Conservation (phyloP, 2,888 invertebrate genomes). For the Caenorhabditis wallacei region DNA sequence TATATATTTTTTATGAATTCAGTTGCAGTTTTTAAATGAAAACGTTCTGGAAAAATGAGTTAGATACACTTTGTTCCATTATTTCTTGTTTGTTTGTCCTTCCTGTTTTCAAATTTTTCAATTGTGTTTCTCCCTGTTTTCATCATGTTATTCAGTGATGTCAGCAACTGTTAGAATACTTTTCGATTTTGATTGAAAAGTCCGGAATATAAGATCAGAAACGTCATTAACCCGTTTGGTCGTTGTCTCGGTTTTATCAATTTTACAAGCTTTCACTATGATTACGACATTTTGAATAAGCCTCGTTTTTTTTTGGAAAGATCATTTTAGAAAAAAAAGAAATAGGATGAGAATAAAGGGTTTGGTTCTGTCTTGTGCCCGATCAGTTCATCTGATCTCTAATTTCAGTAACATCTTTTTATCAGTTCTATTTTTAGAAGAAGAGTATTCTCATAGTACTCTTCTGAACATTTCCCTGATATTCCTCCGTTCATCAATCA, state of each 20-base stretch:
- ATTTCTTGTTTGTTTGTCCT: conserved; percentile 27
- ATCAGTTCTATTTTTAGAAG: conserved; percentile 16
- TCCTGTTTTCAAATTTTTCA: conserved; percentile 8
- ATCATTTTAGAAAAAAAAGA: background rate
- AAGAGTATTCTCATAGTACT: background rate
- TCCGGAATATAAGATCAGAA: background rate
- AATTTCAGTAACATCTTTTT: background rate
- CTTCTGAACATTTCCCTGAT: background rate
- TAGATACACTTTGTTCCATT: background rate
- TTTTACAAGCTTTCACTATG: background rate
- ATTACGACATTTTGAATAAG: background rate
- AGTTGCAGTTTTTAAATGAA: background rate
- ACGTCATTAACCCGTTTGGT: conserved; percentile 6
- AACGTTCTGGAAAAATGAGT: background rate
- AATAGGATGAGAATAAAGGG: background rate
- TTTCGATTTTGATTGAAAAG: background rate
- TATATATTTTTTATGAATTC: background rate
- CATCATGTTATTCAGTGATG: background rate
- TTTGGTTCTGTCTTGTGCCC: conserved; percentile 8
- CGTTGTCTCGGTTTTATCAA: background rate
- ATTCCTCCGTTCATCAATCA: background rate
- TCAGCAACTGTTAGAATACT: background rate
- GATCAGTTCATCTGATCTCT: background rate
- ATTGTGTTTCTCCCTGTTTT: conserved; percentile 11
- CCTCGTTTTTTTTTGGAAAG: background rate